Conservation (phyloP, 2,888 invertebrate genomes). For the Ormyrus nitidulus region DNA sequence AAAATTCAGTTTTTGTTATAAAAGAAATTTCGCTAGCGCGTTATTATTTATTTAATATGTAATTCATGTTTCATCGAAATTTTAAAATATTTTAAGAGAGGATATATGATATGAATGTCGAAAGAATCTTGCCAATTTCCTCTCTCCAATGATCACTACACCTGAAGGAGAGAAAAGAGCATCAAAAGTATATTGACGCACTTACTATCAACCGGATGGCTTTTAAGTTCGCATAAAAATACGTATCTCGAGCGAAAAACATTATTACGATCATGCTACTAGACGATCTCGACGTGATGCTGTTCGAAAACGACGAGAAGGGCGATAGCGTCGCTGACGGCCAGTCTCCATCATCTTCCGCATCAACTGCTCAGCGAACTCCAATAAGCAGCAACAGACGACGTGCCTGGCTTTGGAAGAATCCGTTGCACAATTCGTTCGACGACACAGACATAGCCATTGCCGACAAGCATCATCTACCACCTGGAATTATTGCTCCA, state of each 20-base stretch:
- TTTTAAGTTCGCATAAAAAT: no score
- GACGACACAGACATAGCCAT: slow-evolving; percentile 66
- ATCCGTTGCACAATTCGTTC: slow-evolving; percentile 65
- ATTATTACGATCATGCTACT: slow-evolving; percentile 28
- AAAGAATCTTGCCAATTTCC: no score
- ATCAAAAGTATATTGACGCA: neutral
- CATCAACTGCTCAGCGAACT: slow-evolving; percentile 20
- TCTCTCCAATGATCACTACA: no score
- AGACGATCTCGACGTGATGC: slow-evolving; percentile 75
- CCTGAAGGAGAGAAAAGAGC: no score
- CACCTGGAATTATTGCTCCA: slow-evolving; percentile 58
- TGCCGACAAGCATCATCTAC: slow-evolving; percentile 56
- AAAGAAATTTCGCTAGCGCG: no score
- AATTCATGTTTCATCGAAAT: no score
- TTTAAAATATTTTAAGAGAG: no score
- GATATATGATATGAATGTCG: no score
- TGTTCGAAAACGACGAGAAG: slow-evolving; percentile 68
- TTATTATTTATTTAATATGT: no score
- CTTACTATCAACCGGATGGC: neutral
- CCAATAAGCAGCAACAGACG: slow-evolving; percentile 60
- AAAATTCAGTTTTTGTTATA: neutral
- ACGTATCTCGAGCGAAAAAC: neutral
- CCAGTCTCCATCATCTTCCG: slow-evolving; percentile 19
- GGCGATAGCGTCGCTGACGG: slow-evolving; percentile 59
- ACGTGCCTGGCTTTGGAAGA: slow-evolving; percentile 71